These are phyloP conservation scores for Turritopsis rubra DNA, from an alignment of 30 jellyfish, hydroid and myxozoan species.

Conservation along the genomic window DNA sequence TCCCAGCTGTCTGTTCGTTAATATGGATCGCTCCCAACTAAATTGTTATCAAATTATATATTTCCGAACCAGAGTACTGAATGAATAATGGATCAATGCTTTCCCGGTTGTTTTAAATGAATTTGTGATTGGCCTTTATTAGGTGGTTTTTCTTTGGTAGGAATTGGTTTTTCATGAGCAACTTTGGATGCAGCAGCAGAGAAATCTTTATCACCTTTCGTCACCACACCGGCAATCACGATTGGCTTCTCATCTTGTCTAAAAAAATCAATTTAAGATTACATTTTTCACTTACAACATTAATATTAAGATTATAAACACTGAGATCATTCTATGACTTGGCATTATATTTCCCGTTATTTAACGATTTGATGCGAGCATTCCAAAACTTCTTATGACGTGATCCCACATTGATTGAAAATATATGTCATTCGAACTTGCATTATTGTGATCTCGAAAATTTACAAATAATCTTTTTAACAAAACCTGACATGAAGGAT, in stretches of 20 bases:
- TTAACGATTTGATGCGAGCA: no score
- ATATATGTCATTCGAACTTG: no score
- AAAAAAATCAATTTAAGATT: not conserved
- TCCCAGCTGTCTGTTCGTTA: no score
- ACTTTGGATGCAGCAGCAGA: conserved; percentile 75
- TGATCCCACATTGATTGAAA: no score
- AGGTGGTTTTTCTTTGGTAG: conserved; percentile 77
- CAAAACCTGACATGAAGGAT: not conserved
- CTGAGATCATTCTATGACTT: no score
- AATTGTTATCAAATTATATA: not conserved
- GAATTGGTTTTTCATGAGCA: conserved; percentile 94
- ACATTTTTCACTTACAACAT: not conserved
- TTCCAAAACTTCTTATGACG: no score
- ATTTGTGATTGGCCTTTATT: conserved; percentile 15
- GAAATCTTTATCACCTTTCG: conserved; percentile 82
- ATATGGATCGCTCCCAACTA: not conserved
- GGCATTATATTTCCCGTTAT: no score
- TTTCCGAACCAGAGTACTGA: not conserved
- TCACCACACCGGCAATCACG: conserved; percentile 86
- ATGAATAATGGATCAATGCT: conserved; percentile 13
- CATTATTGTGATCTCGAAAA: not conserved
- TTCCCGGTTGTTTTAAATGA: conserved; percentile 73
- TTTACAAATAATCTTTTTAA: not conserved
- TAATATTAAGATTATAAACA: not conserved
- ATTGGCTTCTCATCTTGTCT: conserved; percentile 69